Conservation (phyloP, 64 coral and sea anemone genomes). For the Montipora sp. region DNA sequence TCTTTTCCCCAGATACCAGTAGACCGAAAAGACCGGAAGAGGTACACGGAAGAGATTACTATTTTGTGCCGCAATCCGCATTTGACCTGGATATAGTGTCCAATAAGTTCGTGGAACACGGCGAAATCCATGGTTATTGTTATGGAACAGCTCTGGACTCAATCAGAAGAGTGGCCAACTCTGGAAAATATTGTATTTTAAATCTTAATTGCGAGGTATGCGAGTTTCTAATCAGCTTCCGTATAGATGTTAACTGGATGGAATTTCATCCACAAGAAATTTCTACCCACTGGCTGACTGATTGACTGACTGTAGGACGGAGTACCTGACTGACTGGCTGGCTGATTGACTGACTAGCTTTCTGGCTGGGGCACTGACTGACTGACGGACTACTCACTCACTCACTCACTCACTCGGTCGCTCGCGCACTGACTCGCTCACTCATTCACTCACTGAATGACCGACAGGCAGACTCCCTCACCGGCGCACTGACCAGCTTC, state of each 20-base stretch:
- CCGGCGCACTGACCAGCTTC: too few species aligned
- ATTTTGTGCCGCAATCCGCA: slow-evolving; percentile 72
- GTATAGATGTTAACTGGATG: too few species aligned
- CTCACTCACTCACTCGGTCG: background rate
- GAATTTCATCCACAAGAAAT: background rate
- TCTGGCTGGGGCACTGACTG: background rate
- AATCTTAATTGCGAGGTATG: slow-evolving; percentile 95
- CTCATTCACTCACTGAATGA: background rate
- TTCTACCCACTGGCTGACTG: background rate
- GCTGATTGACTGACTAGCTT: background rate
- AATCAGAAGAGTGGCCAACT: slow-evolving; percentile 73
- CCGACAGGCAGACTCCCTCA: too few species aligned
- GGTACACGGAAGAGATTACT: slow-evolving; percentile 84
- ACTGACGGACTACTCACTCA: background rate
- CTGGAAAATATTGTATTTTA: slow-evolving; percentile 84
- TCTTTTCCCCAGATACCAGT: slow-evolving; percentile 80
- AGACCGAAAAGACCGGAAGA: slow-evolving; percentile 74
- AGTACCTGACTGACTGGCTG: background rate
- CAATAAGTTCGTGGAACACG: slow-evolving; percentile 94
- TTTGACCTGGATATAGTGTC: slow-evolving; percentile 87
- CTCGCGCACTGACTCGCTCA: background rate
- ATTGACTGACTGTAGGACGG: background rate
- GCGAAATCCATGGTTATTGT: slow-evolving; percentile 84
- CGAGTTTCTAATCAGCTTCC: too few species aligned
- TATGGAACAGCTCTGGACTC: slow-evolving; percentile 95